Conservation (phyloP, 1,140 invertebrate genomes). For the Onthophagus taurus region DNA sequence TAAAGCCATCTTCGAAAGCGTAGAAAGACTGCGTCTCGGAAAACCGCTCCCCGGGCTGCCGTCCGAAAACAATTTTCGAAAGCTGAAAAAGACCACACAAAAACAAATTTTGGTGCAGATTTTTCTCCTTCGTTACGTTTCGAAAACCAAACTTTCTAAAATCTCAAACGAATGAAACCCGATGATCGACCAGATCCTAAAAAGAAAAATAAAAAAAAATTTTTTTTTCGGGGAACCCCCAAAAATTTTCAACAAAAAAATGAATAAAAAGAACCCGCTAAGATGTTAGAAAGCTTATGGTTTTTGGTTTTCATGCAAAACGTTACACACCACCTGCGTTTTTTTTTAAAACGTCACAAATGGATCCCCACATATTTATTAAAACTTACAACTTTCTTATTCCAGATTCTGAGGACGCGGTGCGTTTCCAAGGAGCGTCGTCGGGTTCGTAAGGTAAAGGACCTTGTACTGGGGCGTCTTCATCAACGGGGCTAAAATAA, state of each 20-base stretch:
- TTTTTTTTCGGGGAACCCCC: not conserved
- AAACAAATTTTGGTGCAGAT: conserved; percentile 6
- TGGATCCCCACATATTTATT: not conserved
- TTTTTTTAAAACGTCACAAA: not conserved
- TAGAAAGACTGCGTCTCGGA: conserved; percentile 59
- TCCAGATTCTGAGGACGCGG: conserved; percentile 68
- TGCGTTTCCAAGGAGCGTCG: conserved; percentile 86
- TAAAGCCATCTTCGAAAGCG: conserved; percentile 60
- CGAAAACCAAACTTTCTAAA: conserved; percentile 7
- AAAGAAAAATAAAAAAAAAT: conserved; percentile 3
- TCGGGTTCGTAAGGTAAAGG: conserved; percentile 92
- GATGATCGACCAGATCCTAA: conserved; percentile 8
- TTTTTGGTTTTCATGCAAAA: too few relatives aligned
- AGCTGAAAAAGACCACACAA: conserved; percentile 41
- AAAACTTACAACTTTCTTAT: conserved; percentile 87
- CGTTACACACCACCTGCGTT: too few relatives aligned
- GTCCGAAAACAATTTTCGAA: conserved; percentile 61
- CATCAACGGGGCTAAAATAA: conserved; percentile 46
- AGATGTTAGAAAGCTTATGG: too few relatives aligned
- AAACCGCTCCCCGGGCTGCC: conserved; percentile 49
- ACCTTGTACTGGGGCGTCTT: conserved; percentile 86
- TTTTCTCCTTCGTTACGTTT: too few relatives aligned
- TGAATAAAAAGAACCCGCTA: not conserved
- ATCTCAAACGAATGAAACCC: conserved; percentile 2
- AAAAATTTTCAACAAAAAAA: not conserved